A percentile compares a stretch with the other conserved stretches of the same genome.
phyloP scores from a whole-genome alignment of 2,113 vertebrate genomes.

The Python bivittatus region DNA sequence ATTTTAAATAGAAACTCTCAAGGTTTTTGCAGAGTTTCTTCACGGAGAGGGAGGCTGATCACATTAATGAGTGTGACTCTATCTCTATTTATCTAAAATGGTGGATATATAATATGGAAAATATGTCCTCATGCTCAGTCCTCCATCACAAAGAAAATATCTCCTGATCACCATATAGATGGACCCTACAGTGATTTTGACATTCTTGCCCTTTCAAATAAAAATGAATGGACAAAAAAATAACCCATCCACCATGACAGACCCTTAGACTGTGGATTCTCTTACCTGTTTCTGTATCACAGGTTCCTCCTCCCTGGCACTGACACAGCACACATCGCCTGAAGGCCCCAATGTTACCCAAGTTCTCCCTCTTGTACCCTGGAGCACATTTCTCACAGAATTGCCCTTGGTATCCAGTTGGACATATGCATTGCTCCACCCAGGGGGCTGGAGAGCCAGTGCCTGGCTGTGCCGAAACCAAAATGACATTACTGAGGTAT shows the following conservation, averaged over 20 bases:
- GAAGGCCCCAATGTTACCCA: conserved; percentile 71
- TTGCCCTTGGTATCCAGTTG: conserved; percentile 74
- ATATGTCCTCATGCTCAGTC: neutral
- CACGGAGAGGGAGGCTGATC: neutral
- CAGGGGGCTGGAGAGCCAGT: conserved; percentile 76
- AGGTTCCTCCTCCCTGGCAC: conserved; percentile 84
- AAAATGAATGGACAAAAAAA: neutral
- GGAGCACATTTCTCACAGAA: conserved; percentile 85
- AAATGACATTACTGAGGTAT: conserved; percentile 83
- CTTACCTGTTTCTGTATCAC: conserved; percentile 87
- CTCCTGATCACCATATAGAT: neutral
- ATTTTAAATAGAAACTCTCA: neutral
- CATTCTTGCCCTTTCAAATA: neutral
- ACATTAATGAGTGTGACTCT: neutral
- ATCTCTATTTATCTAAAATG: neutral
- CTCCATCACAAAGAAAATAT: neutral
- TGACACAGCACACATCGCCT: conserved; percentile 81
- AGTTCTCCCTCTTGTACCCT: conserved; percentile 77
- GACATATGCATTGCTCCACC: conserved; percentile 87
- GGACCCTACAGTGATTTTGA: neutral
- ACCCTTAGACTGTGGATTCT: neutral
- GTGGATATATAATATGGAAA: neutral
- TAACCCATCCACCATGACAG: neutral
- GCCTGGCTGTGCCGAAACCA: conserved; percentile 78
- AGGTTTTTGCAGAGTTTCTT: neutral